These are phyloP conservation scores for Mus spretus DNA, from an alignment of 2,797 vertebrate species.

Conservation along the genomic window DNA sequence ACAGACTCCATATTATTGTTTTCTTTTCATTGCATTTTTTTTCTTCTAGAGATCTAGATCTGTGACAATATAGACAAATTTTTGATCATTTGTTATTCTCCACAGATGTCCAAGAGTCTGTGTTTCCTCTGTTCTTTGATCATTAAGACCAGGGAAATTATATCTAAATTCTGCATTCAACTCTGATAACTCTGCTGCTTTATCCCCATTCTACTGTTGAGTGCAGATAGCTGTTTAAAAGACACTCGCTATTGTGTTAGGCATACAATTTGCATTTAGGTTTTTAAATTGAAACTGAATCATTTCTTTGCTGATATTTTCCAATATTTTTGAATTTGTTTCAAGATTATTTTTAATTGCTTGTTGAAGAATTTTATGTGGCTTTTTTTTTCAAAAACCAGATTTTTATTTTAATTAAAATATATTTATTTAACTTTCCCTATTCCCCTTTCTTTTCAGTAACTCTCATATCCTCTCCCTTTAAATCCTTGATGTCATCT, in stretches of 20 bases:
- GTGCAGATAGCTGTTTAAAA: background rate
- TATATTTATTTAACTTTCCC: background rate
- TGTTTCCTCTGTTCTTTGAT: background rate
- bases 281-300: background rate
- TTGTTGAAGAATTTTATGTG: background rate
- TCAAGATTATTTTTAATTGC: constrained; percentile 36
- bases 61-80: background rate
- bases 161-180: background rate
- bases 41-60: background rate
- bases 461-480: background rate
- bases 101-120: background rate
- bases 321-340: background rate
- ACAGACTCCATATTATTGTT: constrained; percentile 23
- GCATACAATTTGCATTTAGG: constrained; percentile 11
- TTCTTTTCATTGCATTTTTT: constrained; percentile 8
- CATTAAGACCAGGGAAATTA: constrained; percentile 22
- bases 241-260: background rate
- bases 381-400: background rate
- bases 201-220: background rate
- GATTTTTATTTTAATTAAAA: background rate
- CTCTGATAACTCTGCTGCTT: constrained; percentile 2
- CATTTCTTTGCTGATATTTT: constrained; percentile 31
- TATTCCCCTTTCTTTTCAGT: background rate
- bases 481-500: background rate
- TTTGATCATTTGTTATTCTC: background rate